Base-by-base conservation (phyloP, 1,140 invertebrate genomes). In the Bursaphelenchus mucronatus region DNA sequence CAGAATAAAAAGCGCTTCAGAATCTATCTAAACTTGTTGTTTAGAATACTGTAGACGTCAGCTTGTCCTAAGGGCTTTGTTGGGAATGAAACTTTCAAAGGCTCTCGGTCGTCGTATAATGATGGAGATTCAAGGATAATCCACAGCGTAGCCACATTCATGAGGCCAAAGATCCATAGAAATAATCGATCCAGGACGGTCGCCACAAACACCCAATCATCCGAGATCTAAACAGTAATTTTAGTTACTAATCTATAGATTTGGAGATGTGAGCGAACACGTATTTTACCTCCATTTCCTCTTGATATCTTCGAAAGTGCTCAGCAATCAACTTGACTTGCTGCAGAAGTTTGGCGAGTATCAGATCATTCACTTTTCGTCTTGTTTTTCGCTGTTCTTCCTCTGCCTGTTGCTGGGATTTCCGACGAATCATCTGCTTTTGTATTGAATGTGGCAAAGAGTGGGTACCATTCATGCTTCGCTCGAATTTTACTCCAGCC, bases 141-240 rank as follows among this genome's bases (percentile, higher is more conserved):
- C 19, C 68, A 67, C 13, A 81, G 77, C 1, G 78, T 81, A 7
- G 65, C 77, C 11, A 81, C 65, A 58, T 80, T 80, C 15, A 80
- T 61, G 30, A 81, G 63, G 13, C 76, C 70, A 45, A 80, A 80
- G 17, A 80, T 80, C 39, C 80, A 68, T 2, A 99, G 86, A 82
- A 97, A 92, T 54, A 98, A 85, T 73, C 96, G 87, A 86, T 99
- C 96, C 73, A 99, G 93, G 43, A 98, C 94, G 90, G 97, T 95
- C 45, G 96, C 96, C 4, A 98, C 93, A 83, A 97, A 99, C 81
- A 96, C 97, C 96, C 96, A 99, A 84, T 99, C 96, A 83, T 96
- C 92, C 6, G 76, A 75, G 43, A 79, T 81, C 73, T 78, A 43
- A 13, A 76, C n/a, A n/a, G n/a, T n/a, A 56, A 59, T 41, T 13